Conservation (phyloP, 2,888 invertebrate species). For the Melanophora roralis region DNA sequence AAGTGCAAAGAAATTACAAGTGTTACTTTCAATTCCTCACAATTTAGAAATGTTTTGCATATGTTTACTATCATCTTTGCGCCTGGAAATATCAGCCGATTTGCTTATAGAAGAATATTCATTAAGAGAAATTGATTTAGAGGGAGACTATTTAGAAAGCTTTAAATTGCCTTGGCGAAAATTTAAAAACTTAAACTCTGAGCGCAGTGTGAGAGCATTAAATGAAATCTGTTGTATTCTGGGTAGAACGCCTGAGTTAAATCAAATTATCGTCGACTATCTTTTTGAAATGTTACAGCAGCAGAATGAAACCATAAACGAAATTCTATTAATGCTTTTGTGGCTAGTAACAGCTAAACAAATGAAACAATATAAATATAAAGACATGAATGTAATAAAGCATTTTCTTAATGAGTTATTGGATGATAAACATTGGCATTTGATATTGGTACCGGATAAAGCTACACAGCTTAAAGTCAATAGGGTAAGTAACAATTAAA, state of each 20-base stretch:
- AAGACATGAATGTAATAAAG: slow-evolving; percentile 65
- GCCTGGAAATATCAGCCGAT: slow-evolving; percentile 78
- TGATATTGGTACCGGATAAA: slow-evolving; percentile 72
- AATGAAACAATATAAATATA: slow-evolving; percentile 36
- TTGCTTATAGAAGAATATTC: slow-evolving; percentile 79
- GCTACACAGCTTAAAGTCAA: slow-evolving; percentile 67
- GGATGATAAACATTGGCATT: slow-evolving; percentile 73
- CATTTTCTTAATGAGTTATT: slow-evolving; percentile 72
- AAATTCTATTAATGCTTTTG: slow-evolving; percentile 77
- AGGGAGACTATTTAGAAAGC: slow-evolving; percentile 74
- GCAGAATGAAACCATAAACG: slow-evolving; percentile 79
- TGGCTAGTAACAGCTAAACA: slow-evolving; percentile 66
- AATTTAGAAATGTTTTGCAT: slow-evolving; percentile 80
- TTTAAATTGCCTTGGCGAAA: slow-evolving; percentile 81
- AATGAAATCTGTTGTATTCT: slow-evolving; percentile 79
- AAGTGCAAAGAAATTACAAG: slow-evolving; percentile 79
- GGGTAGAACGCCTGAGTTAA: slow-evolving; percentile 78
- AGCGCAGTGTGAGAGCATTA: slow-evolving; percentile 78
- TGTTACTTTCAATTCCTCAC: slow-evolving; percentile 78
- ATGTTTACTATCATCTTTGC: slow-evolving; percentile 79
- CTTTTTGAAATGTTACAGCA: slow-evolving; percentile 80
- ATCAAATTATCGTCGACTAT: slow-evolving; percentile 80
- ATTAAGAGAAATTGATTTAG: slow-evolving; percentile 69
- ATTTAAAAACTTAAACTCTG: slow-evolving; percentile 80
- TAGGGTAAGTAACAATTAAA: slow-evolving; percentile 64